phyloP scores from a whole-genome alignment of 1,140 invertebrate species.

The Drosophila bocki region DNA sequence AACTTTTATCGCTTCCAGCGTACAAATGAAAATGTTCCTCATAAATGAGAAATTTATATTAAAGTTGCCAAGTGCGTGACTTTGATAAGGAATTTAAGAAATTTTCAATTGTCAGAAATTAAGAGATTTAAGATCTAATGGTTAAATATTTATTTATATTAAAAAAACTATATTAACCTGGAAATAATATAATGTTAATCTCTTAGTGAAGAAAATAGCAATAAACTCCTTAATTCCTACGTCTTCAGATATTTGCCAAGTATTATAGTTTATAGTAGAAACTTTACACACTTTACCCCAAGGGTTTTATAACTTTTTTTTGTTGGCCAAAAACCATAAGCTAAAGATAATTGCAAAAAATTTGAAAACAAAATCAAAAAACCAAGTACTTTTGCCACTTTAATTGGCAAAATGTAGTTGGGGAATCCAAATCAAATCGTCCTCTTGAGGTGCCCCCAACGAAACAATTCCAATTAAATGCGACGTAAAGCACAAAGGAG shows the following conservation, averaged over 20 bases:
- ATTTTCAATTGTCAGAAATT: too few species aligned
- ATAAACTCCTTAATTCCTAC: background rate
- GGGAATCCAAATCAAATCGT: constrained; percentile 38
- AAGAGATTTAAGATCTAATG: too few species aligned
- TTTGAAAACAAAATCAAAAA: constrained; percentile 40
- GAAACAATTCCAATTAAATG: constrained; percentile 59
- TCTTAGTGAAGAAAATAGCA: background rate
- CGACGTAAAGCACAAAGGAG: constrained; percentile 39
- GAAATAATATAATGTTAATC: background rate
- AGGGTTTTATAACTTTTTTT: background rate
- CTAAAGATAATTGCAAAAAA: constrained; percentile 48
- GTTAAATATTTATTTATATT: background rate
- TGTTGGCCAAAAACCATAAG: background rate
- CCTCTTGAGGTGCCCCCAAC: background rate
- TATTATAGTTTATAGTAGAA: background rate
- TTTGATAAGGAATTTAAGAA: constrained; percentile 6
- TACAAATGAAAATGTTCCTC: constrained; percentile 57
- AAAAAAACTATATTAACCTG: too few species aligned
- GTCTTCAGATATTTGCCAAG: background rate
- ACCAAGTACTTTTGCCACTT: constrained; percentile 40
- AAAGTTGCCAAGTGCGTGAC: constrained; percentile 48
- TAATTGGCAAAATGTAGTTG: constrained; percentile 45
- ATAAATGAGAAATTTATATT: constrained; percentile 69
- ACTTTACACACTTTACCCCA: constrained; percentile 1
- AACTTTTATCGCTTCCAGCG: constrained; percentile 43